These are phyloP conservation scores for Eurois occulta DNA, from an alignment of 2,888 invertebrate genomes.

Conservation along the genomic window DNA sequence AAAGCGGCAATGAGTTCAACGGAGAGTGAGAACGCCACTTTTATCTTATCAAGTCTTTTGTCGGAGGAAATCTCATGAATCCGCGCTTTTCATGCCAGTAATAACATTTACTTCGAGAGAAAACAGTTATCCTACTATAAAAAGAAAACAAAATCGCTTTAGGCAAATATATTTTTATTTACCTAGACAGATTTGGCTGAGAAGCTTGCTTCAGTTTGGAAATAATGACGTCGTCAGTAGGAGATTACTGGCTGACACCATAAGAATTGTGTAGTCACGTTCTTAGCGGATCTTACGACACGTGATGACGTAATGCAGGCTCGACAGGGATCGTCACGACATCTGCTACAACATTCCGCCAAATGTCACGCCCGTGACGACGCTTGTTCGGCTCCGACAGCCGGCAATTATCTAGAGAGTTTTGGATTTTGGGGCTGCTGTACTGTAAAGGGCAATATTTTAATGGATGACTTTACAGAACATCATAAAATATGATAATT, in stretches of 20 bases:
- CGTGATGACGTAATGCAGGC: constrained; percentile 64
- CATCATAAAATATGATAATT: constrained; percentile 10
- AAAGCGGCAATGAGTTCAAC: constrained; percentile 54
- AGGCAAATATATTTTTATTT: constrained; percentile 48
- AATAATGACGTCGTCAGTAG: constrained; percentile 59
- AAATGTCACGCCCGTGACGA: constrained; percentile 67
- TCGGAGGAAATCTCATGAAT: constrained; percentile 52
- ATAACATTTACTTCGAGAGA: constrained; percentile 56
- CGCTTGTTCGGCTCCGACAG: constrained; percentile 57
- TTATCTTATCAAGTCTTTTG: constrained; percentile 56
- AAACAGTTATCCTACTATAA: constrained; percentile 53
- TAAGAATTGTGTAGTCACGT: constrained; percentile 63
- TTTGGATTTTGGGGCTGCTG: constrained; percentile 42
- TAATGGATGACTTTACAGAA: constrained; percentile 19
- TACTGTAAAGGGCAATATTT: constrained; percentile 30
- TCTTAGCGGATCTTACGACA: constrained; percentile 58
- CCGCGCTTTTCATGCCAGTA: constrained; percentile 54
- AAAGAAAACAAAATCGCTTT: constrained; percentile 41
- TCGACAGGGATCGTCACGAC: constrained; percentile 53
- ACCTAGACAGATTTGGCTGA: constrained; percentile 25
- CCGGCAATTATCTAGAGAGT: constrained; percentile 56
- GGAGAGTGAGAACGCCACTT: constrained; percentile 47
- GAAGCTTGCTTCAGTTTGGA: constrained; percentile 24
- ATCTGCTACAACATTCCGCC: constrained; percentile 62
- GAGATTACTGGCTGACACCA: constrained; percentile 62